phyloP scores from a whole-genome alignment of 2,113 vertebrate genomes.

The Esox niger region DNA sequence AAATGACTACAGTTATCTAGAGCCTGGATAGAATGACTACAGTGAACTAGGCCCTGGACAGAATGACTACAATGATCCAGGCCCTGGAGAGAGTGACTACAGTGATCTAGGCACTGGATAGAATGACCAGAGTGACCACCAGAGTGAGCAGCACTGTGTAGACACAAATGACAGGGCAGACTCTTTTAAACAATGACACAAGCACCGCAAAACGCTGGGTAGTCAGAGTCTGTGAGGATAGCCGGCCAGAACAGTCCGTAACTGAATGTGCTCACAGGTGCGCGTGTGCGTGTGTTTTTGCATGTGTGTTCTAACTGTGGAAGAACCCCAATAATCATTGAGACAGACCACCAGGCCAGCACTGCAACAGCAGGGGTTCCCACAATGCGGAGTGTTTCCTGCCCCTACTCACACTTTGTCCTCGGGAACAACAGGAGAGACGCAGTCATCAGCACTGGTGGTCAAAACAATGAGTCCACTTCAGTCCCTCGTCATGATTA shows the following conservation, averaged over 20 bases:
- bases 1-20: too few species aligned
- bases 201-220: background rate
- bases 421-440: background rate
- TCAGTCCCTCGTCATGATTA: background rate
- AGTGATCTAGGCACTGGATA: too few species aligned
- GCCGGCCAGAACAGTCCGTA: background rate
- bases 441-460: background rate
- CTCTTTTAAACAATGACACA: background rate
- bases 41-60: too few species aligned
- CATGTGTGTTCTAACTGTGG: background rate
- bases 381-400: too few species aligned
- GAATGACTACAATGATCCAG: too few species aligned
- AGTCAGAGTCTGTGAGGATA: background rate
- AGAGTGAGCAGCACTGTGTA: too few species aligned
- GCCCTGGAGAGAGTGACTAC: too few species aligned
- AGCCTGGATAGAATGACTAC: too few species aligned
- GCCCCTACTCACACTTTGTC: background rate
- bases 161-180: background rate
- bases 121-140: too few species aligned
- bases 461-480: background rate
- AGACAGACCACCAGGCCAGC: background rate
- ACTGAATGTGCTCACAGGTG: background rate
- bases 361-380: too few species aligned
- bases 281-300: slow-evolving; percentile 16
- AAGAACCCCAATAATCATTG: background rate